Percentiles rank a stretch among this genome's conserved stretches.
Conservation (phyloP, 2,113 vertebrate genomes). For the Halcyon senegalensis region DNA sequence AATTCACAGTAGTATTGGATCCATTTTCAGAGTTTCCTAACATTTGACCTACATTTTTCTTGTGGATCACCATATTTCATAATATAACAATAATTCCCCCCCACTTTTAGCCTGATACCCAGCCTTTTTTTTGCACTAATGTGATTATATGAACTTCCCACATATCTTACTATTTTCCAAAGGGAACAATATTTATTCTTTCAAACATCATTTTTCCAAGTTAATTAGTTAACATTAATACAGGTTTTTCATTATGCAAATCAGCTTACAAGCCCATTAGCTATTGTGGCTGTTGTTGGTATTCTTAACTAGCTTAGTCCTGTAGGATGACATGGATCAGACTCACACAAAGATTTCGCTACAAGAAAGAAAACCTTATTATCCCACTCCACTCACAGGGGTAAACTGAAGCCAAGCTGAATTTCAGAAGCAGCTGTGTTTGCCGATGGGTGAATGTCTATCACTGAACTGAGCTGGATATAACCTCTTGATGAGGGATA, state of each 20-base stretch:
- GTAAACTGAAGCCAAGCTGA: neutral
- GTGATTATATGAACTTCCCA: neutral
- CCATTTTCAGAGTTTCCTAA: neutral
- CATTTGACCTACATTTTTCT: neutral
- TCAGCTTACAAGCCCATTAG: neutral
- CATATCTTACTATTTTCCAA: neutral
- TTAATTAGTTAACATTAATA: neutral
- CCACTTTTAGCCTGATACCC: neutral
- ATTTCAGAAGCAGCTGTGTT: neutral
- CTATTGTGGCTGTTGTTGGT: neutral
- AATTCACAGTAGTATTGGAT: neutral
- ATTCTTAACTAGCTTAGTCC: neutral
- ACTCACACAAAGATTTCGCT: neutral
- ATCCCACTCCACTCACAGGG: neutral
- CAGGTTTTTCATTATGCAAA: constrained; percentile 8
- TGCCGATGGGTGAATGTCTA: neutral
- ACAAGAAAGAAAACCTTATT: neutral
- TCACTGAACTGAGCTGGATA: neutral
- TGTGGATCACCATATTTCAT: neutral
- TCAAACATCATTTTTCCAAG: neutral
- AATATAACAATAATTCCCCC: neutral
- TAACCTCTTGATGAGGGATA: neutral
- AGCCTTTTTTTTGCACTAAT: neutral
- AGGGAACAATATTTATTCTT: neutral
- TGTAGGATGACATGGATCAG: neutral